Evolutionary conservation across 2,113 vertebrate genomes (phyloP).

Genomic region (Calidris pygmaea): DNA sequence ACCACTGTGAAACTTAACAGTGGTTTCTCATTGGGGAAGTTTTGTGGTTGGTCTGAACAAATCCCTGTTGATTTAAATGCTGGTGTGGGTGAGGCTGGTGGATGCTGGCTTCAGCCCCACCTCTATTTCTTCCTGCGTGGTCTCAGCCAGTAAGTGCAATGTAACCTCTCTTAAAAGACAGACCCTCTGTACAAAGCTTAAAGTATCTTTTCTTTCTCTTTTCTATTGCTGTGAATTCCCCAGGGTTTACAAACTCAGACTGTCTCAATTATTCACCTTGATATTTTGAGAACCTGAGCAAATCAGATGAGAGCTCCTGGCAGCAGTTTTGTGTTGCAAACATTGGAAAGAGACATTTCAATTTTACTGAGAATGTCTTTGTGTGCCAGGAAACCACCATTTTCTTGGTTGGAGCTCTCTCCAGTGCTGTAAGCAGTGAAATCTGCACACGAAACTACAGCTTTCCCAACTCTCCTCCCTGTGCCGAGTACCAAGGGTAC

Average conservation of each 20-base stretch:
- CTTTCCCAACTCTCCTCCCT: not conserved
- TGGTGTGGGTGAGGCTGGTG: not conserved
- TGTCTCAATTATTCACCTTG: slow-evolving; percentile 29
- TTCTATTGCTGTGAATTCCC: not conserved
- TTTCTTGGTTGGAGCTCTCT: not conserved
- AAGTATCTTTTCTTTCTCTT: not conserved
- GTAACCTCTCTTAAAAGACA: not conserved
- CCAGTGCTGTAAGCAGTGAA: not conserved
- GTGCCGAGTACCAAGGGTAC: not conserved
- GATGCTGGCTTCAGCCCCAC: not conserved
- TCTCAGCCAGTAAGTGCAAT: not conserved
- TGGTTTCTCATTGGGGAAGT: not conserved
- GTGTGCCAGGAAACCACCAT: slow-evolving; percentile 8
- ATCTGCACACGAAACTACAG: not conserved
- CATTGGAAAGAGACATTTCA: not conserved
- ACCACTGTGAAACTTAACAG: accelerated
- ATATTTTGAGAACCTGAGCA: slow-evolving; percentile 8
- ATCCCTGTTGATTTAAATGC: not conserved
- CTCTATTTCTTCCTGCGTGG: not conserved
- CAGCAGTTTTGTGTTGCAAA: slow-evolving; percentile 6
- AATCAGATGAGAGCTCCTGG: slow-evolving; percentile 17
- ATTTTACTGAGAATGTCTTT: not conserved
- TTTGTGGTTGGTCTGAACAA: not conserved
- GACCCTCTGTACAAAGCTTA: not conserved
- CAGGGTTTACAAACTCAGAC: not conserved